Base-by-base conservation (phyloP, 2,888 invertebrate genomes). In the Chydorus sphaericus region DNA sequence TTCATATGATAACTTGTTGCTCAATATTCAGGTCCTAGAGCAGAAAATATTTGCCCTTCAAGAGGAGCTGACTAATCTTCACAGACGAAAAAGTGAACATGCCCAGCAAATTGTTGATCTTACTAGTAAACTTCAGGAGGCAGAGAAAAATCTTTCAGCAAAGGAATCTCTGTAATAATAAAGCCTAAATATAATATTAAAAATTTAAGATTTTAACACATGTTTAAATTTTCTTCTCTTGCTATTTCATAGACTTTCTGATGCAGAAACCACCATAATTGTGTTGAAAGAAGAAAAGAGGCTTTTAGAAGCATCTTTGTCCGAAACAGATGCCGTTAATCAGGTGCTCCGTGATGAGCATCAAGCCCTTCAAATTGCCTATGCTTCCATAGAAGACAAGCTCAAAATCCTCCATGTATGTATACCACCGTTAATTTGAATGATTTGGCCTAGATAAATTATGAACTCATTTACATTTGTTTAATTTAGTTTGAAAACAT, bases 261-360 rank as follows among this genome's bases (percentile, higher is more conserved):
- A 56, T 18, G 48, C 37, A 23, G 55, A 55, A 48, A 36, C 55
- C 10, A 49, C 20, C 6, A 48, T 55, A 16, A 23, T 36, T 23
- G 36, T 33, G 20, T 28, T 55, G 26, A 55, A 49, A 26, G 36
- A 33, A 23, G 55, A 55, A 14, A 55, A 48, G 16, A 55, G 33
- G 18, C 36, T 23, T 6, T 28, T 55, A 29, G 55, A 55, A 16
- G 31, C 23, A 5, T 20, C 28, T 54, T 20, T 54, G 4, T 28
- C 44, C 6, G 57, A 57, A 16, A 69, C 90, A 53, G 83, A 90
- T 71, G 80, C 81, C 61, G 73, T 89, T 11, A 92, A 91, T 71
- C 87, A 92, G 73, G 81, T 89, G 62, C 70, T 96, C 57, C 78
- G 85, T 65, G 96, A 97, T 71, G 96, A 97, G 71, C 88, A 94